Evolutionary conservation across 2,113 vertebrate genomes (phyloP).

Genomic region (Pampusana beccarii): DNA sequence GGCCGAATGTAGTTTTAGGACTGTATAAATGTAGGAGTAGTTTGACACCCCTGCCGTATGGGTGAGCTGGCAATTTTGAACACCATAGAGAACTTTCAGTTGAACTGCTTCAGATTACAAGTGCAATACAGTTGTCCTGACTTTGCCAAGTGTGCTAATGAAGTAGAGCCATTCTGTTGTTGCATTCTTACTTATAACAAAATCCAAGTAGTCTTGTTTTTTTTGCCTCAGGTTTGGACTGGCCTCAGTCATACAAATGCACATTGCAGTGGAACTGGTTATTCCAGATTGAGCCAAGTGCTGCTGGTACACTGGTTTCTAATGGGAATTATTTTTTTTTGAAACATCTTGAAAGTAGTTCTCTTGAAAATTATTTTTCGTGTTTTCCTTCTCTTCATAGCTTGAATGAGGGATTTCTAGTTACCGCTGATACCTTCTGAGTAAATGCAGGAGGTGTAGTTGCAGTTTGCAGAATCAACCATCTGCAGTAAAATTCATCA

Average conservation of each 20-base stretch:
- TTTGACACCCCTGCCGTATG: neutral
- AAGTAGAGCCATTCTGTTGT: neutral
- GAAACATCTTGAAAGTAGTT: neutral
- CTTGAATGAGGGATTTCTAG: neutral
- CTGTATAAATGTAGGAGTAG: no score
- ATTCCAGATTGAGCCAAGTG: neutral
- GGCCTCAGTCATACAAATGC: neutral
- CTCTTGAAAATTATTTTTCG: neutral
- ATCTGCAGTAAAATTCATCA: neutral
- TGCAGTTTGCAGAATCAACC: neutral
- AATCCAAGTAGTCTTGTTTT: neutral
- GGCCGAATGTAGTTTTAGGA: no score
- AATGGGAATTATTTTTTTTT: neutral
- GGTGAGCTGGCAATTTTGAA: neutral
- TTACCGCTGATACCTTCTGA: neutral
- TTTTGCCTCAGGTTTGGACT: slow-evolving; percentile 9
- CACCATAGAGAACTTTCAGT: neutral
- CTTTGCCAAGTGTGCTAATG: neutral
- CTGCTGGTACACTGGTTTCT: neutral
- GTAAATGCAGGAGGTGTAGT: neutral
- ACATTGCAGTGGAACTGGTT: slow-evolving; percentile 43
- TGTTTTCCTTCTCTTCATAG: neutral
- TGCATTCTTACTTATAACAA: neutral
- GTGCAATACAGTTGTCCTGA: neutral
- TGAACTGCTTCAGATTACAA: neutral